Evolutionary conservation across 2,888 invertebrate species (phyloP).

Genomic region (Acanthacorydalis orientalis): DNA sequence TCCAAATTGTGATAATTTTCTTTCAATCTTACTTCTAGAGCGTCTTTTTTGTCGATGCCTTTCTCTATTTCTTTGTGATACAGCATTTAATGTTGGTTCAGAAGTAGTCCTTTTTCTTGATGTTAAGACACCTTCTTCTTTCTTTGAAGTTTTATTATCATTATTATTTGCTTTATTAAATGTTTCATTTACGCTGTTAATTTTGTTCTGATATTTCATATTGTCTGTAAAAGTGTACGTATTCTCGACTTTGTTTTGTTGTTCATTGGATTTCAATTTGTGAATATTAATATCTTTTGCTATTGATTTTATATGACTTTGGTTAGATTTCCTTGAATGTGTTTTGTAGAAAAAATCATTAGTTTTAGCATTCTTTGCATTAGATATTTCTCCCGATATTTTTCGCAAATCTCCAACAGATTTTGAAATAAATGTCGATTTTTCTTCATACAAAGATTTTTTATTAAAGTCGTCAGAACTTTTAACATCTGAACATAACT

Average conservation of each 20-base stretch:
- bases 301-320: not conserved
- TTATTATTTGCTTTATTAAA: constrained; percentile 2
- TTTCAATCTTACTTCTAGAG: constrained; percentile 17
- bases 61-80: constrained; percentile 25
- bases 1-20: constrained; percentile 34
- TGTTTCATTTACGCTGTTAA: constrained; percentile 7
- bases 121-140: constrained; percentile 7
- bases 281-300: too few species aligned
- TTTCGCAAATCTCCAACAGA: not conserved
- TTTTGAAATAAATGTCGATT: not conserved
- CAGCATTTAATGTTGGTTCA: constrained; percentile 32
- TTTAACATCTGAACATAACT: not conserved
- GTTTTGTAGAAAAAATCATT: not conserved
- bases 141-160: not conserved
- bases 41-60: constrained; percentile 28
- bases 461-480: not conserved
- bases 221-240: not conserved
- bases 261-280: constrained; percentile 8
- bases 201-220: not conserved
- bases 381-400: not conserved
- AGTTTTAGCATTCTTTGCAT: not conserved
- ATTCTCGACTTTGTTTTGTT: constrained; percentile 1
- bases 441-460: not conserved
- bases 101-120: constrained; percentile 27
- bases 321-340: not conserved